phyloP scores from a whole-genome alignment of 2,888 invertebrate species.

The Drosophila incognita region DNA sequence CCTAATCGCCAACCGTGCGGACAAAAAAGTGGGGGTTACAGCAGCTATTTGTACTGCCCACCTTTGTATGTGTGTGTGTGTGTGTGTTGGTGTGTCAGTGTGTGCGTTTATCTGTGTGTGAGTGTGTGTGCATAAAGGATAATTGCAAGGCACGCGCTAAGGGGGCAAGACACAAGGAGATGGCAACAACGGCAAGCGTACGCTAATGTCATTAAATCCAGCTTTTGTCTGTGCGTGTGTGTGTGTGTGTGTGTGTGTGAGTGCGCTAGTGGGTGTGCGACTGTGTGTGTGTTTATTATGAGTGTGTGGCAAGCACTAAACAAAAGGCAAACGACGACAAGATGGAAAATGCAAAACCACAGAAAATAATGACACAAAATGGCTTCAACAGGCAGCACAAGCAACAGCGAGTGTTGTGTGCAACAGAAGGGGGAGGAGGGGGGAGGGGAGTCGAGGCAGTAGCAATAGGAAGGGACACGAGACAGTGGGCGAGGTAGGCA shows the following conservation, averaged over 20 bases:
- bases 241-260: constrained; percentile 17
- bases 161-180: constrained; percentile 9
- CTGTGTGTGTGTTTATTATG: constrained; percentile 19
- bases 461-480: not conserved
- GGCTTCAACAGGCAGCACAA: constrained; percentile 51
- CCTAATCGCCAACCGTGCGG: constrained; percentile 57
- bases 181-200: constrained; percentile 23
- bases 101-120: constrained; percentile 20
- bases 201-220: constrained; percentile 68
- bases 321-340: constrained; percentile 61
- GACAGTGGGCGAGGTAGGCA: not conserved
- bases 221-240: constrained; percentile 40
- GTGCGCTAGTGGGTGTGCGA: not conserved
- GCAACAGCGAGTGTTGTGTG: constrained; percentile 9
- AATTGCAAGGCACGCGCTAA: constrained; percentile 55
- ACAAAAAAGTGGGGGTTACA: not conserved
- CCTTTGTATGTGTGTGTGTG: constrained; percentile 15
- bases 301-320: constrained; percentile 44
- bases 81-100: constrained; percentile 9
- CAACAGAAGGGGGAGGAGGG: not conserved
- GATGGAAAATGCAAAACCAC: constrained; percentile 75
- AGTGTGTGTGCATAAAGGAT: constrained; percentile 54
- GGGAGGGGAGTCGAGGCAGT: not conserved
- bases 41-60: constrained; percentile 45
- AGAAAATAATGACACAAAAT: constrained; percentile 75